Conservation (phyloP, 2,888 invertebrate species). For the Tryphoninae sp. region DNA sequence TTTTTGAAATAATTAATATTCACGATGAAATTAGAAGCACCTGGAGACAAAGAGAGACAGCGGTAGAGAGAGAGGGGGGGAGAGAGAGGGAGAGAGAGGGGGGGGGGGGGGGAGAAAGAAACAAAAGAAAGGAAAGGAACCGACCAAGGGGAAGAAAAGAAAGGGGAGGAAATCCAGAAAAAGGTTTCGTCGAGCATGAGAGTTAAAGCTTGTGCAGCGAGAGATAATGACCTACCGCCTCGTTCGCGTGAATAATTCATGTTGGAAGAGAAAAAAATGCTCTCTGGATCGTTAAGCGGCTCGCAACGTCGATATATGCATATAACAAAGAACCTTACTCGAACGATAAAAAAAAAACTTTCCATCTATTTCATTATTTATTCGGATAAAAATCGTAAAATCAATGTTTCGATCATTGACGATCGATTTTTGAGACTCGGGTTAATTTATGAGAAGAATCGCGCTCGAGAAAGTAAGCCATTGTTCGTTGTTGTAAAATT, state of each 20-base stretch:
- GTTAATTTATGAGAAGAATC: no score
- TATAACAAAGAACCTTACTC: conserved; percentile 40
- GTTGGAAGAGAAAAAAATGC: conserved; percentile 63
- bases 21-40: neutral
- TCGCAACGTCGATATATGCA: conserved; percentile 63
- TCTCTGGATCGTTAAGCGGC: conserved; percentile 66
- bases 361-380: conserved; percentile 22
- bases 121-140: conserved; percentile 45
- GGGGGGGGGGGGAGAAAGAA: no score
- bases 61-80: conserved; percentile 21
- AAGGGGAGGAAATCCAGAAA: conserved; percentile 59
- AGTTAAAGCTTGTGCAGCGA: conserved; percentile 54
- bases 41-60: conserved; percentile 13
- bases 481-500: no score
- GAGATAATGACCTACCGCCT: conserved; percentile 68
- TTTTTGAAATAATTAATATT: conserved; percentile 20
- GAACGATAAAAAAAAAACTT: conserved; percentile 16
- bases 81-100: neutral
- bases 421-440: neutral
- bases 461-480: no score
- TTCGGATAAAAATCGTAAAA: neutral
- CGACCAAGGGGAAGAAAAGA: conserved; percentile 36
- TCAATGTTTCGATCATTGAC: conserved; percentile 1
- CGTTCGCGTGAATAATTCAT: conserved; percentile 68
- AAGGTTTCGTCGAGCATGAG: conserved; percentile 65